Evolutionary conservation across 2,113 vertebrate genomes (phyloP).

Genomic region (Cryptomyrus ogoouensis): DNA sequence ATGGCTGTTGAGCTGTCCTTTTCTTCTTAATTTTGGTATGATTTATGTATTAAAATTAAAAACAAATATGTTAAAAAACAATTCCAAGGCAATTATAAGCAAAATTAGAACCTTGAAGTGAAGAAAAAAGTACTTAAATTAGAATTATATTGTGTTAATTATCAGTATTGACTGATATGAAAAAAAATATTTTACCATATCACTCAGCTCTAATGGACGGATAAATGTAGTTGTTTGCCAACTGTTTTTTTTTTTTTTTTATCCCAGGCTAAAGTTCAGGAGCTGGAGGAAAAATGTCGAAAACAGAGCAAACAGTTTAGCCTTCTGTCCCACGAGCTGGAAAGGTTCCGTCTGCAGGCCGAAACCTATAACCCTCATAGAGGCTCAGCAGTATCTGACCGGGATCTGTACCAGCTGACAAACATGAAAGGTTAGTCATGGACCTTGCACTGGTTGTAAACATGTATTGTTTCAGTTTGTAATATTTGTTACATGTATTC

Average conservation of each 20-base stretch:
- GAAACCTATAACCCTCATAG: conserved; percentile 72
- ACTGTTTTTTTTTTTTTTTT: neutral
- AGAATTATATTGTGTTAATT: neutral
- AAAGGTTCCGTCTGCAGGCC: conserved; percentile 82
- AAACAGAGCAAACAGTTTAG: conserved; percentile 91
- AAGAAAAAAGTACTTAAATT: neutral
- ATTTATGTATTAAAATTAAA: neutral
- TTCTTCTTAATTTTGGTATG: neutral
- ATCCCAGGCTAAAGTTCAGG: conserved; percentile 79
- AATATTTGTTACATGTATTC: neutral
- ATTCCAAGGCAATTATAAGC: neutral
- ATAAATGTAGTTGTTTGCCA: neutral
- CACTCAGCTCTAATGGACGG: neutral
- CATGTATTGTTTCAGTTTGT: neutral
- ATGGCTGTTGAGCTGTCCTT: neutral
- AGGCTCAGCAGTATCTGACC: conserved; percentile 59
- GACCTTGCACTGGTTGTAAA: conserved; percentile 1
- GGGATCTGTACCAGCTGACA: conserved; percentile 54
- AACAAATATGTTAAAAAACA: neutral
- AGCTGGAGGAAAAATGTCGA: conserved; percentile 90
- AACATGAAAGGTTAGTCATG: conserved; percentile 57
- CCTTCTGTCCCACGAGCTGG: conserved; percentile 81
- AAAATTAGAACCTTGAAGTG: neutral
- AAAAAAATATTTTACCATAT: no score
- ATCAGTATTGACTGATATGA: neutral